phyloP scores from a whole-genome alignment of 2,113 vertebrate species.

The Phylloscopus trochiloides region DNA sequence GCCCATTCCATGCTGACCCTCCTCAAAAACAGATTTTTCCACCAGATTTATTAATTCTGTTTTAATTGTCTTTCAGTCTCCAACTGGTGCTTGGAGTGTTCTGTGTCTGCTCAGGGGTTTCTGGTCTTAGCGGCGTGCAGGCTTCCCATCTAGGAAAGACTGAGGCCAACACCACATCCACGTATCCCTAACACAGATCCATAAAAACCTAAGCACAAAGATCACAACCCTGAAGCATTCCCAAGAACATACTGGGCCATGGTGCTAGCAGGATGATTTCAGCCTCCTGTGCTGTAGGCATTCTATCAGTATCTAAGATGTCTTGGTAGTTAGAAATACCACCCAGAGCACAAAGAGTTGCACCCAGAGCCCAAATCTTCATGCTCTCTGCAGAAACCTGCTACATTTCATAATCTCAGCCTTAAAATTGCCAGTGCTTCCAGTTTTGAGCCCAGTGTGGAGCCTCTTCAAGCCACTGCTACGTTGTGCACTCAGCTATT shows the following conservation, averaged over 20 bases:
- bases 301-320: neutral
- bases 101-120: neutral
- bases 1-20: neutral
- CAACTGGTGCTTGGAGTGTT: neutral
- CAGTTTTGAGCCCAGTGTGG: neutral
- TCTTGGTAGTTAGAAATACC: neutral
- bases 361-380: neutral
- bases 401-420: neutral
- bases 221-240: neutral
- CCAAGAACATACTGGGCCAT: neutral
- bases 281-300: neutral
- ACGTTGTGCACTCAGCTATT: fast-evolving
- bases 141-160: fast-evolving
- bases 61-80: neutral
- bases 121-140: fast-evolving
- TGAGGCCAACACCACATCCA: neutral
- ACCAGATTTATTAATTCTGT: neutral
- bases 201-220: neutral
- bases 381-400: neutral
- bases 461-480: neutral
- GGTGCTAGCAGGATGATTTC: fast-evolving
- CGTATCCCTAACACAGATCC: neutral
- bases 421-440: neutral
- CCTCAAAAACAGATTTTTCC: neutral
- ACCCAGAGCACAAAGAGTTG: neutral